Base-by-base conservation (phyloP, 2,888 invertebrate species). In the Lagria hirta region DNA sequence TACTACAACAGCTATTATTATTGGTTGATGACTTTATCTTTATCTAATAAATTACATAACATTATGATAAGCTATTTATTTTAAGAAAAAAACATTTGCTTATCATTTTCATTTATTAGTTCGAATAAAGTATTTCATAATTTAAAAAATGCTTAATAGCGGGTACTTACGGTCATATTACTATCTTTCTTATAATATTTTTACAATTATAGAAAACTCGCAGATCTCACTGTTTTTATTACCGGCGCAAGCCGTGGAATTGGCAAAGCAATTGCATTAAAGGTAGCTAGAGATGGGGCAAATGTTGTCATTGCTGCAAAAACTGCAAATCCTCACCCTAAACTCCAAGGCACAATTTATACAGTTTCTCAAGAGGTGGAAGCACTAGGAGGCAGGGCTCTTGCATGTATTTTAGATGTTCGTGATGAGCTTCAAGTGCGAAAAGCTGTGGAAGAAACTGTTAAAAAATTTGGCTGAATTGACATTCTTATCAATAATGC, bases 231-330 rank as follows among this genome's bases (percentile, higher is more conserved):
- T 1, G 73, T 95, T 38, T 95, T 97, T 64, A 91, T 98, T 53
- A 95, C 96, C 14, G 98, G 98, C 26, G 97, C 93, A 8, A 95
- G 94, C 36, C 80, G 98, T 58, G 98, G 98, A 14, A 98, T 98
- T 62, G 98, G 98, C 0, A 90, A 94, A 73, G 88, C 87, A 8
- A 96, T 98, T 57, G 97, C 95, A 3, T 67, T 96, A 42, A 96
- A 93, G 74, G 88, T 88, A 1, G 94, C 96, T 0, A 82, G 79
- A 69, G 93, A 95, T 80, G 94, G 94, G 15, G 94, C 93, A 0
- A 94, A 94, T 71, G 78, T 95, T 57, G 85, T 93, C 7, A 80
- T 95, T 51, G 94, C 93, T 34, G 94, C 94, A 3, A 95, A 95
- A 77, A 94, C 94, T 12, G 87, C 88, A 0, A 83, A 87, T 51